Evolutionary conservation across 2,113 vertebrate genomes (phyloP), one percentile per base, ranked within the genome.

Genomic region (Sander lucioperca): DNA sequence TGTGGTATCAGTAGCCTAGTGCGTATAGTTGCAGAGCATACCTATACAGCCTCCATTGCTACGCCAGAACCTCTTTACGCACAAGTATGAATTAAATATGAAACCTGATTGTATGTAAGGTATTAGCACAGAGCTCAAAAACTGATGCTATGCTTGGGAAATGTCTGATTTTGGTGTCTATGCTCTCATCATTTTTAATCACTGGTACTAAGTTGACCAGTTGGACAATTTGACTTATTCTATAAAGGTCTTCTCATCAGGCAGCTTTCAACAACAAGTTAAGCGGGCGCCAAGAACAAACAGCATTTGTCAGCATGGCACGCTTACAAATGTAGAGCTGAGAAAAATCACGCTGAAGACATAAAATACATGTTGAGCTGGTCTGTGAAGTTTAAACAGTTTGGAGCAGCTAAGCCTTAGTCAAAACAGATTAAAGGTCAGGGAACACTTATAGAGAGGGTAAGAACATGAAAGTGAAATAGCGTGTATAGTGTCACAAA

Each of bases 191-290:
- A 27, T 9, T 69, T 80, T 23, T 50, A 75, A 59, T 79, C 15
- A 72, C n/a, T 56, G 48, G 33, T 56, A 62, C 36, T 14, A 43
- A 79, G 19, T 53, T 88, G 82, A 80, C 86, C 82, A 88, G 56
- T 87, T 80, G 74, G 79, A 77, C 64, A 76, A 80, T 64, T 0
- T 66, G 82, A 81, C 51, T 79, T 59, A 39, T 81, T 79, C 50
- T 77, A 74, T 30, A 70, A 75, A 71, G 81, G 74, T 87, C 68
- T 23, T 69, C 54, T 78, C 61, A 45, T 79, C 27, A 65, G 71
- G 59, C 71, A 82, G 61, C 59, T 82, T 80, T 84, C 73, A 70
- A 83, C 74, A 90, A 89, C 81, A 90, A 79, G 67, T 82, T 58
- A 83, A 64, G 54, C 56, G 1, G 23, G 39, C 0, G 76, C 86